A percentile compares a stretch with the other conserved stretches of the same genome.
These are phyloP conservation scores for Oncopodura yosiiana DNA, from an alignment of 1,140 invertebrate species.

Conservation along the genomic window DNA sequence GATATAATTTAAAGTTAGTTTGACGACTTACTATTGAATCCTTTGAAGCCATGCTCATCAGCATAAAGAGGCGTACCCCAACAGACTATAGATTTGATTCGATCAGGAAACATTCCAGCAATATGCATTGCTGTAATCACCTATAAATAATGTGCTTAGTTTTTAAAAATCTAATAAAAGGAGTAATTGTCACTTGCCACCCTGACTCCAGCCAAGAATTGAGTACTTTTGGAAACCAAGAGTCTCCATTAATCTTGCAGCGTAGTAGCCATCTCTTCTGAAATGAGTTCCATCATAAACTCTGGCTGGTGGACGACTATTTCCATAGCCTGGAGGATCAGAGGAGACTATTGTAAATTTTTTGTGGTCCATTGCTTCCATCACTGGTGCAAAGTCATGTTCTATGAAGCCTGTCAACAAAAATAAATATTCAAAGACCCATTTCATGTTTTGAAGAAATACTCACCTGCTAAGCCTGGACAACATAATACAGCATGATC, in stretches of 20 bases:
- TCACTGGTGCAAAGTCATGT: slow-evolving; percentile 15
- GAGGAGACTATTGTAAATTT: slow-evolving; percentile 67
- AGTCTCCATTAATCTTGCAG: slow-evolving; percentile 58
- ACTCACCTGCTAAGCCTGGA: slow-evolving; percentile 23
- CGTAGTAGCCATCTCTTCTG: slow-evolving; percentile 60
- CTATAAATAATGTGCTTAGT: too few relatives aligned
- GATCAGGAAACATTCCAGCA: too few relatives aligned
- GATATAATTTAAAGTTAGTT: too few relatives aligned
- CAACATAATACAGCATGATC: slow-evolving; percentile 13
- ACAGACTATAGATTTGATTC: too few relatives aligned
- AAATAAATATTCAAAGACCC: too few relatives aligned
- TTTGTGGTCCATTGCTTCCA: slow-evolving; percentile 46
- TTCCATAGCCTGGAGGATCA: slow-evolving; percentile 78
- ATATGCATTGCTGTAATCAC: too few relatives aligned
- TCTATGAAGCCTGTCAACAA: slow-evolving; percentile 10
- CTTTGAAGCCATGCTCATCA: too few relatives aligned
- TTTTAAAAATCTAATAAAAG: too few relatives aligned
- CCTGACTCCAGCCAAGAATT: slow-evolving; percentile 79
- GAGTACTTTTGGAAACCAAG: slow-evolving; percentile 60
- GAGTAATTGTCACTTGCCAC: too few relatives aligned
- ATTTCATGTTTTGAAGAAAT: too few relatives aligned
- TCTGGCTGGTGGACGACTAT: slow-evolving; percentile 65
- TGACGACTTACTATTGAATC: too few relatives aligned
- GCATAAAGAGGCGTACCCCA: too few relatives aligned
- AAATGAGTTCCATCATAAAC: slow-evolving; percentile 60